Conservation (phyloP, 2,113 vertebrate genomes). For the Apteryx owenii region DNA sequence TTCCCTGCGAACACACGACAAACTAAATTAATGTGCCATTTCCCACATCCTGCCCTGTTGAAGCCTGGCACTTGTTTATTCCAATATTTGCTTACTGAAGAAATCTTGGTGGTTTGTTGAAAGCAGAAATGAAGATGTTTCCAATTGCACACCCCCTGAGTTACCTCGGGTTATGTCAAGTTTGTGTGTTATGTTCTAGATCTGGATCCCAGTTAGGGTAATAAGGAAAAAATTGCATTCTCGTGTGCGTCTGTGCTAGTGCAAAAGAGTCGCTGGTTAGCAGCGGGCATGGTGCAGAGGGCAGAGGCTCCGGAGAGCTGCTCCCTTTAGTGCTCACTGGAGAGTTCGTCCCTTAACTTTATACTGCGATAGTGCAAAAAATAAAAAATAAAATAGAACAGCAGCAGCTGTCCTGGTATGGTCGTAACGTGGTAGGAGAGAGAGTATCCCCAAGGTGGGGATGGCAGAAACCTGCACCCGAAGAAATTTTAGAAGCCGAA, state of each 20-base stretch:
- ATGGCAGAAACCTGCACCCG: neutral
- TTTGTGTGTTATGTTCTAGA: neutral
- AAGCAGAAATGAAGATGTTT: neutral
- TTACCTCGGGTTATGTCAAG: neutral
- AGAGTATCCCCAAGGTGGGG: neutral
- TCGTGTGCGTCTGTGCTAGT: neutral
- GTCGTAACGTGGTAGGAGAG: neutral
- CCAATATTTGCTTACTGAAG: neutral
- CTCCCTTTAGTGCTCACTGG: neutral
- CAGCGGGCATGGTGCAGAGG: neutral
- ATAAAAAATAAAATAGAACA: neutral
- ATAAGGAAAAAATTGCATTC: neutral
- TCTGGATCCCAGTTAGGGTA: neutral
- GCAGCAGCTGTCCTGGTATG: neutral
- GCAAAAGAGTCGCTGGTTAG: accelerated
- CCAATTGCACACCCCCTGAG: neutral
- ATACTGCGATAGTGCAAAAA: neutral
- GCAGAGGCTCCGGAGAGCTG: neutral
- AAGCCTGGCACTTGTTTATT: neutral
- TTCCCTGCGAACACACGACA: neutral
- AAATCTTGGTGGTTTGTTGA: neutral
- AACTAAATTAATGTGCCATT: neutral
- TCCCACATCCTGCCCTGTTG: neutral
- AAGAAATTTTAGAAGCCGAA: neutral
- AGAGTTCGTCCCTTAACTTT: neutral